Conservation (phyloP, 1,140 invertebrate genomes). For the Dicyema japonicum region DNA sequence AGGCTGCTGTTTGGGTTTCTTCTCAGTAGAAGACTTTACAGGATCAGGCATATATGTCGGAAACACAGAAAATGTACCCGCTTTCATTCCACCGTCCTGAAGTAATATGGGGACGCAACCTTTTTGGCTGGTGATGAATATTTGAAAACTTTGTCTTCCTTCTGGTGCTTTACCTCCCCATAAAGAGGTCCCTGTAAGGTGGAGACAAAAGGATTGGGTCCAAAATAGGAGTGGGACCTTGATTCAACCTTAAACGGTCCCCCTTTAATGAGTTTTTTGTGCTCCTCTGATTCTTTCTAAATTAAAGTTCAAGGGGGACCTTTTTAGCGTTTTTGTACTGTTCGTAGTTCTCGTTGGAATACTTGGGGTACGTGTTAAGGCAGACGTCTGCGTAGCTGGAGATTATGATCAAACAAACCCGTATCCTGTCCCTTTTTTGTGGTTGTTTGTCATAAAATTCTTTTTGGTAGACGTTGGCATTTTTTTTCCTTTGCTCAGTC, state of each 20-base stretch:
- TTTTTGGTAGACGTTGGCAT: constrained; percentile 9
- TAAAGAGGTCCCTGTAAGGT: constrained; percentile 7
- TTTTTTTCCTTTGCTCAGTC: constrained; percentile 6
- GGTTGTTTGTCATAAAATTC: constrained; percentile 17
- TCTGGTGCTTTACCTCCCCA: constrained; percentile 6
- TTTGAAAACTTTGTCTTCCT: constrained; percentile 13
- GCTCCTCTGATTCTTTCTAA: constrained; percentile 9
- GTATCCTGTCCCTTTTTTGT: constrained; percentile 19
- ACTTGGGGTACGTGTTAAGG: constrained; percentile 11
- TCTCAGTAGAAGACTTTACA: constrained; percentile 1
- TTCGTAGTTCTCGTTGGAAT: constrained; percentile 9
- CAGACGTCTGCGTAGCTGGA: constrained; percentile 13
- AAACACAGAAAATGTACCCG: constrained; percentile 17
- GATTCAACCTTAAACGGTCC: constrained; percentile 14
- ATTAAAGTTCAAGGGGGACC: constrained; percentile 7
- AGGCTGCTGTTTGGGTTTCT: constrained; percentile 6
- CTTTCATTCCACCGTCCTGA: constrained; percentile 14
- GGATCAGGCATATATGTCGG: constrained; percentile 13
- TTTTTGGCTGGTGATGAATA: constrained; percentile 13
- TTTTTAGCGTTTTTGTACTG: constrained; percentile 8
- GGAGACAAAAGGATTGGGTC: constrained; percentile 13
- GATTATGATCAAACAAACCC: too few species aligned
- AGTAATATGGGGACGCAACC: constrained; percentile 7
- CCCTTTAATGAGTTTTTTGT: constrained; percentile 11
- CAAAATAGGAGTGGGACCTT: constrained; percentile 13